Conservation (phyloP, 2,888 invertebrate species). For the Helobdella robusta region DNA sequence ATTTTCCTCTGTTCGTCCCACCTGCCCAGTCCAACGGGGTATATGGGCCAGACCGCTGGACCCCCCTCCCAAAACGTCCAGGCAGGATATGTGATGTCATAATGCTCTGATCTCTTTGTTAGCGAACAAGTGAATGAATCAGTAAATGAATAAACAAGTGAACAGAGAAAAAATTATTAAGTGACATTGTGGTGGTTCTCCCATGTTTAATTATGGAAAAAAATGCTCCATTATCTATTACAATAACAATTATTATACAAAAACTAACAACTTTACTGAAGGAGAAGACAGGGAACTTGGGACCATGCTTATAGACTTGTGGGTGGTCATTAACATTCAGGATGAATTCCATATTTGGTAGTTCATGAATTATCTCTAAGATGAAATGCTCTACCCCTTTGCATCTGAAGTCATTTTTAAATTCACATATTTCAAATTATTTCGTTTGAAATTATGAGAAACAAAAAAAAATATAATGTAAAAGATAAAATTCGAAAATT, state of each 20-base stretch:
- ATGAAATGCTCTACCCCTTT: conserved; percentile 82
- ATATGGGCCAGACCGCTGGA: conserved; percentile 76
- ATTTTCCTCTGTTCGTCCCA: conserved; percentile 77
- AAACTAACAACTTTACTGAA: conserved; percentile 70
- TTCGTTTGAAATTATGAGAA: too few relatives aligned
- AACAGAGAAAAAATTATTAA: too few relatives aligned
- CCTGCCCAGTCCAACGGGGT: conserved; percentile 82
- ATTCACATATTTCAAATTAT: neutral
- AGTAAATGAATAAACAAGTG: too few relatives aligned
- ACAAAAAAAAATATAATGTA: too few relatives aligned
- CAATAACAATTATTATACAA: neutral
- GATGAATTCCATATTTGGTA: conserved; percentile 74
- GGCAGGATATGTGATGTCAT: conserved; percentile 81
- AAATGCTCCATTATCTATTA: too few relatives aligned
- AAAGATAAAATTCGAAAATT: neutral
- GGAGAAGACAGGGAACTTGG: conserved; percentile 72
- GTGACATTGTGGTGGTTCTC: too few relatives aligned
- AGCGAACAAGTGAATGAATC: too few relatives aligned
- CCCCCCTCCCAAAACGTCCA: conserved; percentile 99
- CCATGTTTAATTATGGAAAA: too few relatives aligned
- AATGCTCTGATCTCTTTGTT: conserved; percentile 63
- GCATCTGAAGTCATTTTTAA: conserved; percentile 62
- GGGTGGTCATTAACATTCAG: conserved; percentile 89
- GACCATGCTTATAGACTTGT: conserved; percentile 60
- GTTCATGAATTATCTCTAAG: conserved; percentile 58